These are phyloP conservation scores for Labeo catla DNA, from an alignment of 2,113 vertebrate species.

Conservation along the genomic window DNA sequence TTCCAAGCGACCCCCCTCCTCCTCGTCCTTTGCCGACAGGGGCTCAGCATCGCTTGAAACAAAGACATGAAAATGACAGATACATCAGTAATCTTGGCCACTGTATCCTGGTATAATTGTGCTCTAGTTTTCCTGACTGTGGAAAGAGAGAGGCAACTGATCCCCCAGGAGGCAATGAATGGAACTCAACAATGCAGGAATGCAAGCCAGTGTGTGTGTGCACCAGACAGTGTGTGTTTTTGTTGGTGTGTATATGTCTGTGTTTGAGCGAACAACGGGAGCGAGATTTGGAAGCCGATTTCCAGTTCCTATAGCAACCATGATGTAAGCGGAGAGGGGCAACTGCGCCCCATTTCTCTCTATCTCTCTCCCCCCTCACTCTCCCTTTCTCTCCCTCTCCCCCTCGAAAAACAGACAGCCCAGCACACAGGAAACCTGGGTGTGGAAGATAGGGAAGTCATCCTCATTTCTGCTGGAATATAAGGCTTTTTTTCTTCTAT, in stretches of 20 bases:
- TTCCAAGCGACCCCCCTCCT: constrained; percentile 33
- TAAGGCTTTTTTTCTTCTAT: constrained; percentile 33
- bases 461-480: constrained; percentile 51
- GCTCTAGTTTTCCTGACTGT: constrained; percentile 32
- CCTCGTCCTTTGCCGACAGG: background rate
- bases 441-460: constrained; percentile 54
- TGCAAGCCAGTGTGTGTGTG: constrained; percentile 35
- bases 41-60: constrained; percentile 5
- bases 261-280: constrained; percentile 47
- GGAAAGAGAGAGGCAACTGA: constrained; percentile 26
- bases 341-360: constrained; percentile 54
- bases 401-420: constrained; percentile 56
- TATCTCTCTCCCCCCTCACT: constrained; percentile 22
- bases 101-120: background rate
- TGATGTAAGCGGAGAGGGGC: constrained; percentile 64
- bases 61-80: constrained; percentile 28
- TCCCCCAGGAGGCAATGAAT: constrained; percentile 40
- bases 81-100: constrained; percentile 2
- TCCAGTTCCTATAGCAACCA: constrained; percentile 65
- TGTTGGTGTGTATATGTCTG: constrained; percentile 45
- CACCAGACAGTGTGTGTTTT: constrained; percentile 36
- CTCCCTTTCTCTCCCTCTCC: constrained; percentile 50
- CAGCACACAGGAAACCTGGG: constrained; percentile 48
- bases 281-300: constrained; percentile 60
- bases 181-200: constrained; percentile 48